Conservation (phyloP, 2,113 vertebrate species). For the Tetrax tetrax region DNA sequence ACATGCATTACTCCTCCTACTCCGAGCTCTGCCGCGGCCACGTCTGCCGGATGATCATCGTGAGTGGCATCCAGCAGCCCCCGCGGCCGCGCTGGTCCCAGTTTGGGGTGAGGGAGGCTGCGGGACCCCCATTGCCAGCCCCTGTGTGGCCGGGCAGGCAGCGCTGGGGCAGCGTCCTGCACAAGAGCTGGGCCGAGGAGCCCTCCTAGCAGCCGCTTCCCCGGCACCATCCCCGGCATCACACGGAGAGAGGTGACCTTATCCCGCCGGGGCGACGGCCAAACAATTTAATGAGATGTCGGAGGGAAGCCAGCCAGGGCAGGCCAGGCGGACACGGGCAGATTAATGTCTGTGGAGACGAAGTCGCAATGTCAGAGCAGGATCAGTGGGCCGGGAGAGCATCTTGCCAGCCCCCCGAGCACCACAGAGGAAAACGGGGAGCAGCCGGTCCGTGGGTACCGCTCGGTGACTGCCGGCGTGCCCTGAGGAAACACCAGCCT, state of each 20-base stretch:
- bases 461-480: neutral
- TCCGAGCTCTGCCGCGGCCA: slow-evolving; percentile 92
- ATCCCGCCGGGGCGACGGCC: neutral
- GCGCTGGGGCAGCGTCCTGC: neutral
- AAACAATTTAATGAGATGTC: neutral
- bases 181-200: neutral
- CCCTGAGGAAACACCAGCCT: neutral
- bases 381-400: neutral
- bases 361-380: neutral
- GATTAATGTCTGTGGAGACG: neutral
- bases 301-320: neutral
- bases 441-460: neutral
- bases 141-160: neutral
- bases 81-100: accelerated
- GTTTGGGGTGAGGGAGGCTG: neutral
- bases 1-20: slow-evolving; percentile 93
- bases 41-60: slow-evolving; percentile 89
- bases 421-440: neutral
- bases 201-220: neutral
- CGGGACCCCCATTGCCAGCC: neutral
- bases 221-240: accelerated
- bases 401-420: accelerated
- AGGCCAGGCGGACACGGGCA: neutral
- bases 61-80: slow-evolving; percentile 75
- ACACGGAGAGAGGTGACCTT: neutral